phyloP scores from a whole-genome alignment of 2,888 invertebrate genomes.

The Megamerina dolium region DNA sequence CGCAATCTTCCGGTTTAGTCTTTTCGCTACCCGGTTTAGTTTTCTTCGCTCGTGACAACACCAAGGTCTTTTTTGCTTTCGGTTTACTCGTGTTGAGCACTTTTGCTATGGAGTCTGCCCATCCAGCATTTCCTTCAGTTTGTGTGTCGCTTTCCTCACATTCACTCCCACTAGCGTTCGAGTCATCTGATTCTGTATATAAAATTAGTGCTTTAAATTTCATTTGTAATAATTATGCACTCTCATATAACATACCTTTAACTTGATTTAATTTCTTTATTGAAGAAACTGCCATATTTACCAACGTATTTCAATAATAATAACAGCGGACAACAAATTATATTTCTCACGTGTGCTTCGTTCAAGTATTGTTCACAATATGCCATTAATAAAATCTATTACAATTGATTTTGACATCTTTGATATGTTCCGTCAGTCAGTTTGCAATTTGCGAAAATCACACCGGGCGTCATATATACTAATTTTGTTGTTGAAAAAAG shows the following conservation, averaged over 20 bases:
- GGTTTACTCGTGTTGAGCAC: constrained; percentile 70
- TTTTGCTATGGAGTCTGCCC: constrained; percentile 79
- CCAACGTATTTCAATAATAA: background rate
- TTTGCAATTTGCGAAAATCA: no score
- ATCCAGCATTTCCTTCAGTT: constrained; percentile 58
- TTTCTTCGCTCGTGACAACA: constrained; percentile 76
- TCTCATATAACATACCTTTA: constrained; percentile 7
- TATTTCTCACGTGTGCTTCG: no score
- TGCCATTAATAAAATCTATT: no score
- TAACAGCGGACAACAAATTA: no score
- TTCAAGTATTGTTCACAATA: no score
- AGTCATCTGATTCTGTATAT: constrained; percentile 8
- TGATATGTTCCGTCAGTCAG: no score
- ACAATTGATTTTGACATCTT: no score
- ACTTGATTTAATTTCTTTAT: constrained; percentile 4
- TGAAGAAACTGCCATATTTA: constrained; percentile 18
- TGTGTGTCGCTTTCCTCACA: constrained; percentile 1
- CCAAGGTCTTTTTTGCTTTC: constrained; percentile 66
- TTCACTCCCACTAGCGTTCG: constrained; percentile 14
- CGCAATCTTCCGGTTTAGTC: constrained; percentile 51
- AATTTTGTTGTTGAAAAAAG: no score
- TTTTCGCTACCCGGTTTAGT: constrained; percentile 51
- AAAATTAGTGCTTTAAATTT: background rate
- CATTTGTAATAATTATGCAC: background rate
- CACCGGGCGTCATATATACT: no score